Conservation (phyloP, 2,888 invertebrate genomes). For the Zaprionus obscuricornis region DNA sequence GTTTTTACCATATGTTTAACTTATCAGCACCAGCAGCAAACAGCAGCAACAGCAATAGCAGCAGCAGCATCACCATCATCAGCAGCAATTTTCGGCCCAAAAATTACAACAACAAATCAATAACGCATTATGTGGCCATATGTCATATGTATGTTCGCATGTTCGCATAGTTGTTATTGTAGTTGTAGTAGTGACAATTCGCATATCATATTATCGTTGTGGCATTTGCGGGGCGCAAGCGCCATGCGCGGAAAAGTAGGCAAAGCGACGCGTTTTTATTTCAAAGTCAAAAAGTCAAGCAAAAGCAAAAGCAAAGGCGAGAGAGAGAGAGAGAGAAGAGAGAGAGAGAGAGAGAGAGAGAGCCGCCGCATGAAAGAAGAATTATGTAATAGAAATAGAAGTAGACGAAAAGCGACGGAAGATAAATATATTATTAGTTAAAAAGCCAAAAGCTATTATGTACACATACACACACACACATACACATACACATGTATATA, state of each 20-base stretch:
- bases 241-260: slow-evolving; percentile 64
- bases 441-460: slow-evolving; percentile 55
- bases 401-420: slow-evolving; percentile 54
- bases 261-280: slow-evolving; percentile 59
- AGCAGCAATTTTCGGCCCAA: neutral
- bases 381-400: slow-evolving; percentile 65
- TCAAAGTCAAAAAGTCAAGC: slow-evolving; percentile 75
- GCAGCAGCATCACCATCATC: slow-evolving; percentile 1
- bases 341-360: neutral
- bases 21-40: slow-evolving; percentile 47
- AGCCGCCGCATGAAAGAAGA: slow-evolving; percentile 37
- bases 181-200: no score
- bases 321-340: slow-evolving; percentile 15
- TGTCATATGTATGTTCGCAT: slow-evolving; percentile 4
- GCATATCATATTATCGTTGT: slow-evolving; percentile 5
- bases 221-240: slow-evolving; percentile 50
- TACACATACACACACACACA: slow-evolving; percentile 23
- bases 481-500: neutral
- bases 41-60: slow-evolving; percentile 6
- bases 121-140: slow-evolving; percentile 47
- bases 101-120: slow-evolving; percentile 61
- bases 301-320: slow-evolving; percentile 19
- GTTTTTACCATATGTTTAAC: slow-evolving; percentile 51
- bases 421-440: slow-evolving; percentile 70
- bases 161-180: neutral